Evolutionary conservation across 2,113 vertebrate species (phyloP), one percentile per base, ranked within the genome.

Genomic region (Salvelinus namaycush): DNA sequence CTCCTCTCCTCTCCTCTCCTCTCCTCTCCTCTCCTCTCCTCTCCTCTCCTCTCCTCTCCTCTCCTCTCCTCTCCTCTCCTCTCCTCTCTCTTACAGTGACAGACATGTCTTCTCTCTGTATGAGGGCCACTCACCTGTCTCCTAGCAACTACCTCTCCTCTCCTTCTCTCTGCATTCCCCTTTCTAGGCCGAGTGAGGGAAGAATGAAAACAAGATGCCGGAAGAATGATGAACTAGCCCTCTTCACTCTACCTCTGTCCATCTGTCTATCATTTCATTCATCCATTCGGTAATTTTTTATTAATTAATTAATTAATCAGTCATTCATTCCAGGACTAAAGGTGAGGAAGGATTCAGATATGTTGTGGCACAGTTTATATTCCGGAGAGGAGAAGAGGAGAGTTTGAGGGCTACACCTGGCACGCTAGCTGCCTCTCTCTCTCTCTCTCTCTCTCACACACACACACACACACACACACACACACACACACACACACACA

Each of bases 121-220:
- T 39, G 39, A 39, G 39, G 39, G 7, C 39, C 76, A 81, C 82
- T 92, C 93, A 94, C 93, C 92, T 93, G 93, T 94, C 92, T 94
- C 93, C 93, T 94, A 93, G 93, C 94, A 94, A 94, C 94, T 82
- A 73, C 89, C 86, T 93, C 89, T 81, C 39, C 39, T 44, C 39
- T 11, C 39, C 9, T 44, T 9, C 39, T 44, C 39, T 44, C 39
- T 11, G 39, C 39, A 9, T 44, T 9, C 39, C 9, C 2, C 39
- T 44, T 9, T 44, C 39, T 44, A 82, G 89, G 85, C 84, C 88
- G 90, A 86, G 83, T 85, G 86, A 86, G 90, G 90, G 39, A 44
- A 44, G 85, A 87, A 81, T 84, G 86, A 86, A 91, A 91, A 91
- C 85, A 90, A 89, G 88, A 90, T 82, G 82, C 86, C 78, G 11